Conservation (phyloP, 2,797 vertebrate species). For the Syncerus caffer region DNA sequence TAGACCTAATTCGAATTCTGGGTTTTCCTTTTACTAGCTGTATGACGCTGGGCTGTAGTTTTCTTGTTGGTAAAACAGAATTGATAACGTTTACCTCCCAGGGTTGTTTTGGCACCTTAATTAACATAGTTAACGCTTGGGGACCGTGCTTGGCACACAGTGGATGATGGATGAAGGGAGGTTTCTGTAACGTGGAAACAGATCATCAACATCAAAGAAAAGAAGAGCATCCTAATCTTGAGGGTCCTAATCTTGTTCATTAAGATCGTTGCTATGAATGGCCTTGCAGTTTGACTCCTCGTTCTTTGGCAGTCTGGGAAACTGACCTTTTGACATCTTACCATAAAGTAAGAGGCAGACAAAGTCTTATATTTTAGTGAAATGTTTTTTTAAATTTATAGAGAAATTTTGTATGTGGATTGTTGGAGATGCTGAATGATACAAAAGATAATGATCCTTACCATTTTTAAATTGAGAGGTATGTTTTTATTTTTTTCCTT, state of each 20-base stretch:
- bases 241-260: not conserved
- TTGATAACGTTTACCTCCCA: slow-evolving; percentile 35
- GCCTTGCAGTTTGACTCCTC: not conserved
- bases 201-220: not conserved
- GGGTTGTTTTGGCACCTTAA: slow-evolving; percentile 34
- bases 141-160: not conserved
- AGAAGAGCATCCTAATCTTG: not conserved
- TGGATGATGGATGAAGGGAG: not conserved
- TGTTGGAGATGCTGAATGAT: not conserved
- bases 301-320: not conserved
- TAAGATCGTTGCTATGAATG: not conserved
- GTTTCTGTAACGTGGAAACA: slow-evolving; percentile 32
- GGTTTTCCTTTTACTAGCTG: not conserved
- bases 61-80: slow-evolving; percentile 47
- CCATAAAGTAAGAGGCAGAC: not conserved
- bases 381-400: not conserved
- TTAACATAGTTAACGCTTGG: slow-evolving; percentile 24
- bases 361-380: not conserved
- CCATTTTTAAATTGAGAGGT: not conserved
- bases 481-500: not conserved
- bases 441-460: not conserved
- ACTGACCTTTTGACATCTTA: not conserved
- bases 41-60: slow-evolving; percentile 9
- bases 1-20: slow-evolving; percentile 24
- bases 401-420: slow-evolving; percentile 20